These are phyloP conservation scores for Drosophila teissieri DNA, from an alignment of 1,140 invertebrate species.

Conservation along the genomic window DNA sequence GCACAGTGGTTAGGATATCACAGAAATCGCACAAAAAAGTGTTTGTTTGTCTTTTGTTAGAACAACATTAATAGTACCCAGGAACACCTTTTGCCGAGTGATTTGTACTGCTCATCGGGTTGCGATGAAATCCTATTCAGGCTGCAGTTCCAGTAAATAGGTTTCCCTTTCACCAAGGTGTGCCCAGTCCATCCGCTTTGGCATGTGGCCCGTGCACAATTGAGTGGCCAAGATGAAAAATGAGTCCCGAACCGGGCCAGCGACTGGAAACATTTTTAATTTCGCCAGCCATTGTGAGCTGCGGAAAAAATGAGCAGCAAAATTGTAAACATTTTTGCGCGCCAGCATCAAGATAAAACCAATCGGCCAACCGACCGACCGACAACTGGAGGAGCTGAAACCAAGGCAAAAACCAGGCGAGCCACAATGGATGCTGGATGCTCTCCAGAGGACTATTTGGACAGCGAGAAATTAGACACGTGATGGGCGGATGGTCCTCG, in stretches of 20 bases:
- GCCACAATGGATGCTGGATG: slow-evolving; percentile 55
- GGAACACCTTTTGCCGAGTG: background rate
- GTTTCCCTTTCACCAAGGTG: slow-evolving; percentile 36
- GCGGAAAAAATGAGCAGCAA: slow-evolving; percentile 58
- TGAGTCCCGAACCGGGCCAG: slow-evolving; percentile 58
- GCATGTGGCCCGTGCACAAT: slow-evolving; percentile 75
- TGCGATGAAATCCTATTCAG: slow-evolving; percentile 19
- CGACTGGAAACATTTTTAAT: slow-evolving; percentile 72
- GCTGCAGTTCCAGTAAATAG: slow-evolving; percentile 16
- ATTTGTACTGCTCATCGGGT: slow-evolving; percentile 5
- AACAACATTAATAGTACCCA: background rate
- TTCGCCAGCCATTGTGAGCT: slow-evolving; percentile 64
- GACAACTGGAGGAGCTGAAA: slow-evolving; percentile 25
- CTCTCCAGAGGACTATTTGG: slow-evolving; percentile 68
- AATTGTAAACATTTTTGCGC: slow-evolving; percentile 82
- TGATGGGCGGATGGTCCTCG: slow-evolving; percentile 53
- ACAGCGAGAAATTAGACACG: slow-evolving; percentile 80
- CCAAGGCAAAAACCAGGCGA: slow-evolving; percentile 27
- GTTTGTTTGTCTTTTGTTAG: too few relatives aligned
- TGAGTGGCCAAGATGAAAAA: slow-evolving; percentile 81
- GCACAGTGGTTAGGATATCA: slow-evolving; percentile 9
- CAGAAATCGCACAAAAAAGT: too few relatives aligned
- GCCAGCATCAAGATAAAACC: slow-evolving; percentile 73
- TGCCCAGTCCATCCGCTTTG: slow-evolving; percentile 56
- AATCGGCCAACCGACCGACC: background rate